Base-by-base conservation (phyloP, 2,888 invertebrate genomes). In the Chalcis sispes region DNA sequence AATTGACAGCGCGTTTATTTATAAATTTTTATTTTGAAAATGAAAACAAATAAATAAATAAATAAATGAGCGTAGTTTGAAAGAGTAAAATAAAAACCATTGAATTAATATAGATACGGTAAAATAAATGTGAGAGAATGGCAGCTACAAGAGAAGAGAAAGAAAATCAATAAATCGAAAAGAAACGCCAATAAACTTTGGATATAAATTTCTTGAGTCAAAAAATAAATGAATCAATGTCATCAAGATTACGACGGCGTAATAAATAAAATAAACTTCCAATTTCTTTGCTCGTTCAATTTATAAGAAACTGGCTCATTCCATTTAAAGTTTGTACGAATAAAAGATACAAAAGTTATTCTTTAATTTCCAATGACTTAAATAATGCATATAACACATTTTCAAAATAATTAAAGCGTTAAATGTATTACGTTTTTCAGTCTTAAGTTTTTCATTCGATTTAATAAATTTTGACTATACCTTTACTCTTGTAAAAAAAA, bases 181-280 rank as follows among this genome's bases (percentile, higher is more conserved):
- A 36, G 46, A 36, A 42, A 15, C 2, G 18, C 48, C 25, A 50
- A 46, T 29, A 20, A 25, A 18, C 18, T n/a, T 23, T n/a, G 48
- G 25, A 58, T 48, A 56, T 50, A 65, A 65, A 23, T 48, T 72
- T 56, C 56, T 56, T 18, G n/a, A 29, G 36, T 46, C 56, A 65
- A 32, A 72, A n/a, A 65, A 25, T 59, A 58, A 59, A 66, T 66
- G 56, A 59, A 66, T 66, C 65, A 72, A 36, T 46, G 65, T 18
- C 58, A 64, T 46, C 27, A 13, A 32, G 46, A 56, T 64, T 18
- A 25, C 23, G 50, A 54, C 42, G 4, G 15, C 8, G 27, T 25
- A 29, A 42, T 56, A 64, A 54, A 64, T 46, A 52, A 65, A 46
- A 58, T 46, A 32, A 48, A 64, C 13, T 72, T 52, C 10, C 18